These are phyloP conservation scores for Sminthurides bifidus DNA, from an alignment of 1,140 invertebrate species.

Conservation along the genomic window DNA sequence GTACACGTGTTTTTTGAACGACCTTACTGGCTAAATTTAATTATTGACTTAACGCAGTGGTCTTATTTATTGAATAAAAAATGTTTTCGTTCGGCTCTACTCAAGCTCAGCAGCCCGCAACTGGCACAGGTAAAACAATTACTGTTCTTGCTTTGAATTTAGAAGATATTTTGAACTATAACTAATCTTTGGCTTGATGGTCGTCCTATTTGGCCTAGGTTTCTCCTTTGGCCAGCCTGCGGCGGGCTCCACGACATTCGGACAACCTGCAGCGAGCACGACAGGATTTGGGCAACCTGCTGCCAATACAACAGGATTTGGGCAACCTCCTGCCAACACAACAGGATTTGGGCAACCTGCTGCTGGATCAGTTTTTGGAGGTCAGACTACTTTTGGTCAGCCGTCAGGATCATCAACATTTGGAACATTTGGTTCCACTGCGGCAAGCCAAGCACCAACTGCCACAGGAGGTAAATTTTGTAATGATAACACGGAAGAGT, in stretches of 20 bases:
- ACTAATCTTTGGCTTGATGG: conserved; percentile 8
- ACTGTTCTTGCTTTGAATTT: too few species aligned
- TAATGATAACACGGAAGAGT: background rate
- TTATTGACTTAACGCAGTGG: too few species aligned
- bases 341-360: too few species aligned
- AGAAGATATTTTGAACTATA: too few species aligned
- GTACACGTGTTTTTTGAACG: too few species aligned
- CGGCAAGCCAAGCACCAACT: background rate
- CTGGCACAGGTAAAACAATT: too few species aligned
- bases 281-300: background rate
- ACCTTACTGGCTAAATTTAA: too few species aligned
- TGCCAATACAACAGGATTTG: background rate
- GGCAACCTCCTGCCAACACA: background rate
- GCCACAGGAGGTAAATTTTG: background rate
- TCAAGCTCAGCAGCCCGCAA: too few species aligned
- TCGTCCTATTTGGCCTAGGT: background rate
- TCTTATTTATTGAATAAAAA: too few species aligned
- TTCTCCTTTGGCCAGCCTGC: conserved; percentile 2
- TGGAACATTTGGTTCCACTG: conserved; percentile 14
- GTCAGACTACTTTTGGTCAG: conserved; percentile 9
- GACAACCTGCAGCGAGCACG: background rate
- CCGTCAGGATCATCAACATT: conserved; percentile 12
- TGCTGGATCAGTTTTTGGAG: too few species aligned
- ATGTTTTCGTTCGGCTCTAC: too few species aligned
- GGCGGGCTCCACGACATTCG: too few species aligned